Evolutionary conservation across 2,113 vertebrate species (phyloP).

Genomic region (Pseudopipra pipra): DNA sequence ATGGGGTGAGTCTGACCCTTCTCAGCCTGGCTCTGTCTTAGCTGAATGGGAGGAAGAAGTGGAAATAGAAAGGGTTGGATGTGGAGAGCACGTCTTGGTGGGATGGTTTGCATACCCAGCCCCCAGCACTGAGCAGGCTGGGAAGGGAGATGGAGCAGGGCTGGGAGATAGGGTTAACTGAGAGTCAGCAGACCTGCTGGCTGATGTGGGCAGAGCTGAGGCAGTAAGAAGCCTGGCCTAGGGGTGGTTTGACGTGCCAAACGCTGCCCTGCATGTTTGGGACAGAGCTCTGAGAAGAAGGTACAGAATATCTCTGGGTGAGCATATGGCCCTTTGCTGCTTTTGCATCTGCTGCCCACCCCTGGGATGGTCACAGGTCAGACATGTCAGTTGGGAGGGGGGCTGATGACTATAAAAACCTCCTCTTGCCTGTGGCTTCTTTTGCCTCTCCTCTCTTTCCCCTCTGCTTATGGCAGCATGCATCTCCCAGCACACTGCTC

Average conservation of each 20-base stretch:
- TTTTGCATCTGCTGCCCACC: background rate
- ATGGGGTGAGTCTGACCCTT: background rate
- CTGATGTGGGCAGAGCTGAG: background rate
- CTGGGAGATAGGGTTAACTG: background rate
- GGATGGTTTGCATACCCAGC: background rate
- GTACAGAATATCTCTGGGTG: background rate
- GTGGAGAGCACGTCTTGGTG: background rate
- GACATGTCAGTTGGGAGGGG: background rate
- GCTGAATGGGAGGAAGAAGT: background rate
- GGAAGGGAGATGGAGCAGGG: background rate
- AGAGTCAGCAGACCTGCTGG: background rate
- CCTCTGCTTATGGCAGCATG: background rate
- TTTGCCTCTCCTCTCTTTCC: background rate
- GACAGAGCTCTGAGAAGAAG: background rate
- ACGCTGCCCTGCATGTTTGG: background rate
- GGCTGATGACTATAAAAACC: background rate
- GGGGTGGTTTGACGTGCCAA: background rate
- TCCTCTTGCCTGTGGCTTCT: background rate
- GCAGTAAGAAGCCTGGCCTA: background rate
- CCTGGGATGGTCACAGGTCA: background rate
- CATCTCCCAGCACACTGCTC: background rate
- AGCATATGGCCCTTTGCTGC: background rate
- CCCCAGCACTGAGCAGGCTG: background rate
- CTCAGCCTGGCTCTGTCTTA: background rate
- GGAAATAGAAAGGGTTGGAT: background rate